These are phyloP conservation scores for Phoenicopterus ruber DNA, from an alignment of 2,113 vertebrate species.

Conservation along the genomic window DNA sequence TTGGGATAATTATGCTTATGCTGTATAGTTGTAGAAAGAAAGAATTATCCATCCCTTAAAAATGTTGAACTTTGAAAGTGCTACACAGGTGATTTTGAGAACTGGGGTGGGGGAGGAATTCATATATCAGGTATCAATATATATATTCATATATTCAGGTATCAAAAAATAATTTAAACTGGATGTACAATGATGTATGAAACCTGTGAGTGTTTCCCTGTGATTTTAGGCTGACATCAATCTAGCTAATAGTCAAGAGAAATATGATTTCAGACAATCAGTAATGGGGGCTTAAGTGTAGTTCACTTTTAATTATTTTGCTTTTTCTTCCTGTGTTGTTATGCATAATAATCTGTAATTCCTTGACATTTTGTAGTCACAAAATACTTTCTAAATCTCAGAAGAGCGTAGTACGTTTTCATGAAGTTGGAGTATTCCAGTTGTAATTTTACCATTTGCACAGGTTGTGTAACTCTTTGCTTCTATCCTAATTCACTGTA, in stretches of 20 bases:
- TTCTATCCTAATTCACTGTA: neutral
- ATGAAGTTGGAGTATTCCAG: neutral
- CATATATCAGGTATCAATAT: neutral
- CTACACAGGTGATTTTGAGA: neutral
- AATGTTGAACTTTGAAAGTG: neutral
- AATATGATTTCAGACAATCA: accelerated
- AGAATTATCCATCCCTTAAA: neutral
- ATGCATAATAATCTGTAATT: neutral
- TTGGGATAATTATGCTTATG: neutral
- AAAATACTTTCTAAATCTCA: neutral
- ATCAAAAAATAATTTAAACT: neutral
- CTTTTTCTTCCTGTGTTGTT: neutral
- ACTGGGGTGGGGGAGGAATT: neutral
- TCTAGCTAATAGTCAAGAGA: neutral
- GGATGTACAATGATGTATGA: neutral
- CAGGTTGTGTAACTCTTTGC: neutral
- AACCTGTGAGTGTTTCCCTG: neutral
- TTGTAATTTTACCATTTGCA: neutral
- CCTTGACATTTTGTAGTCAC: neutral
- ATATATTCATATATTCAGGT: no score
- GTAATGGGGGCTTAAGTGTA: neutral
- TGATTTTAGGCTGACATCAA: neutral
- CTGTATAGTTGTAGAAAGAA: neutral
- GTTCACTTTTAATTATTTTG: neutral
- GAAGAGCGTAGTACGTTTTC: neutral